Evolutionary conservation across 2,797 vertebrate genomes (phyloP).

Genomic region (Masticophis lateralis): DNA sequence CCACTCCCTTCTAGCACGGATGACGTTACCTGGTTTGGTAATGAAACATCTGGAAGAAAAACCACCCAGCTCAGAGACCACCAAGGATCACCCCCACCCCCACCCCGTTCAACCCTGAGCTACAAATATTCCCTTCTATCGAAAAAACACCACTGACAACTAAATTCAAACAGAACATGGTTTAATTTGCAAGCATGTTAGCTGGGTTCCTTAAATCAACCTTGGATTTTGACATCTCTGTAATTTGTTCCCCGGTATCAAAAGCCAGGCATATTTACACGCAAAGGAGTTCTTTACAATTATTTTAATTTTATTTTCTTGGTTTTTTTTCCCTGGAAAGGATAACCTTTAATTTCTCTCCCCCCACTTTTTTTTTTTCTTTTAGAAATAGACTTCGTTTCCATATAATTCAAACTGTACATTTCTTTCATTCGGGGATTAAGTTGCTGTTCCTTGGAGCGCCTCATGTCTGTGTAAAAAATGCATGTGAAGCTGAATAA

Average conservation of each 20-base stretch:
- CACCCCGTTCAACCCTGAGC: too few species aligned
- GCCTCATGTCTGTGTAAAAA: constrained; percentile 66
- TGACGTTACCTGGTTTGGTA: too few species aligned
- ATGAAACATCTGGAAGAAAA: too few species aligned
- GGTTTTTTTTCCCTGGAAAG: constrained; percentile 47
- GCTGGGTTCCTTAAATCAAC: constrained; percentile 20
- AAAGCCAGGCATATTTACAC: constrained; percentile 59
- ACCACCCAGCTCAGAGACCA: too few species aligned
- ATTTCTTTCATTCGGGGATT: constrained; percentile 64
- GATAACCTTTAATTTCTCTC: constrained; percentile 48
- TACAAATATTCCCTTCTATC: too few species aligned
- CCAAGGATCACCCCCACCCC: too few species aligned
- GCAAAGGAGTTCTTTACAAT: constrained; percentile 44
- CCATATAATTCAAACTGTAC: constrained; percentile 48
- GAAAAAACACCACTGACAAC: neutral
- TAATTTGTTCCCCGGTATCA: constrained; percentile 11
- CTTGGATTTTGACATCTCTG: neutral
- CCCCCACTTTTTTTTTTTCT: constrained; percentile 39
- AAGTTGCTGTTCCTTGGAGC: constrained; percentile 60
- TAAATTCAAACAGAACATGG: neutral
- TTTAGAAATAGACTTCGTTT: constrained; percentile 57
- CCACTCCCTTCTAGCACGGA: too few species aligned
- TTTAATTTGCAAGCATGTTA: constrained; percentile 33
- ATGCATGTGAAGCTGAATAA: constrained; percentile 78
- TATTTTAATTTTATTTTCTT: neutral